Evolutionary conservation across 2,888 invertebrate genomes (phyloP).

Genomic region (Plagodis pulveraria): DNA sequence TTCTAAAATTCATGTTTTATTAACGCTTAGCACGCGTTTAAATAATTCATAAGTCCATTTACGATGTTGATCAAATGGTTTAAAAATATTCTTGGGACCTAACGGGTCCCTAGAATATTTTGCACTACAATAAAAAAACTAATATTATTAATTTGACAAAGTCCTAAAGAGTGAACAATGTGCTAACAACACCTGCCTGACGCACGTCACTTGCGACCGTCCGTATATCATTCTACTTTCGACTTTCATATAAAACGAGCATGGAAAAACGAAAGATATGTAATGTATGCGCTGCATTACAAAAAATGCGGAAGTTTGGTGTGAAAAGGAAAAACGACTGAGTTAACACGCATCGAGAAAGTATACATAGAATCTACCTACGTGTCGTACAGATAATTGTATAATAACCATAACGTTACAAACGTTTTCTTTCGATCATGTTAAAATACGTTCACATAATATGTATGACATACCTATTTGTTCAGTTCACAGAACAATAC

Average conservation of each 20-base stretch:
- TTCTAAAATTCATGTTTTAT: too few species aligned
- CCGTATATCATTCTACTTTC: conserved; percentile 47
- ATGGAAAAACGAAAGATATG: conserved; percentile 33
- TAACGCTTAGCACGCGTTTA: too few species aligned
- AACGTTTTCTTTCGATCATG: too few species aligned
- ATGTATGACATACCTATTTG: too few species aligned
- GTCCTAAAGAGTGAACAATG: not conserved
- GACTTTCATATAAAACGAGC: conserved; percentile 46
- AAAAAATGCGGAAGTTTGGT: conserved; percentile 41
- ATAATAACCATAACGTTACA: not conserved
- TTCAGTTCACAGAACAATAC: too few species aligned
- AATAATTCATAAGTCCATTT: too few species aligned
- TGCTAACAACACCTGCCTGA: conserved; percentile 8
- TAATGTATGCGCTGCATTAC: conserved; percentile 3
- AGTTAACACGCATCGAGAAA: conserved; percentile 40
- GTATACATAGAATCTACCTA: conserved; percentile 14
- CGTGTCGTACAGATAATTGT: not conserved
- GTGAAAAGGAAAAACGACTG: conserved; percentile 53
- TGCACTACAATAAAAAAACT: not conserved
- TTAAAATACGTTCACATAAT: too few species aligned
- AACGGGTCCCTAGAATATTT: too few species aligned
- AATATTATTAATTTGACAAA: conserved; percentile 6
- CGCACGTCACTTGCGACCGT: conserved; percentile 30
- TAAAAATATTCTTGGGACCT: too few species aligned
- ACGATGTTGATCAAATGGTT: too few species aligned